Percentiles rank a stretch among this genome's conserved stretches.
phyloP scores from a whole-genome alignment of 2,113 vertebrate species.

The Neogobius melanostomus region DNA sequence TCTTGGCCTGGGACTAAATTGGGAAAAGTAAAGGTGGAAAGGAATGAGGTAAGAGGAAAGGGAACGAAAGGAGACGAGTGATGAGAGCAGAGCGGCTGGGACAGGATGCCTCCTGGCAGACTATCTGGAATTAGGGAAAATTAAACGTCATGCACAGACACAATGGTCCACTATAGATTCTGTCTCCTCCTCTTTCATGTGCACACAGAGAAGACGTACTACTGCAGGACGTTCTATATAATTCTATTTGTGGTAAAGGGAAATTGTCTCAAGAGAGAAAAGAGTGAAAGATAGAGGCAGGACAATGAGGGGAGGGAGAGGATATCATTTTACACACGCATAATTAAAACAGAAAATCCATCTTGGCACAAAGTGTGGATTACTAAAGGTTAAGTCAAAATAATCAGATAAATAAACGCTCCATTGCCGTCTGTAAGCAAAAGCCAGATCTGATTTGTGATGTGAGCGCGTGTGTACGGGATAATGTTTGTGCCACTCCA shows the following conservation, averaged over 20 bases:
- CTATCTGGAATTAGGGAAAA: conserved; percentile 80
- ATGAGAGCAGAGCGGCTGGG: conserved; percentile 54
- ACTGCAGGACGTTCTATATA: conserved; percentile 55
- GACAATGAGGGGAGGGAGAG: conserved; percentile 15
- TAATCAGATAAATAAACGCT: conserved; percentile 68
- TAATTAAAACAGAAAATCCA: conserved; percentile 62
- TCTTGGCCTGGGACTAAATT: conserved; percentile 71
- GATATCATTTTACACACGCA: conserved; percentile 39
- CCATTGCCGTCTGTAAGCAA: conserved; percentile 60
- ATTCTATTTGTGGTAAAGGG: conserved; percentile 60
- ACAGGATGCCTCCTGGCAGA: conserved; percentile 76
- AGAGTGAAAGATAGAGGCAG: conserved; percentile 17
- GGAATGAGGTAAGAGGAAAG: conserved; percentile 58
- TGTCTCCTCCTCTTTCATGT: conserved; percentile 42
- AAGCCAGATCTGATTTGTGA: conserved; percentile 61
- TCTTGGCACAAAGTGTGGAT: conserved; percentile 51
- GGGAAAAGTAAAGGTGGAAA: conserved; percentile 67
- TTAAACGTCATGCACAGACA: conserved; percentile 73
- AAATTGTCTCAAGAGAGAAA: conserved; percentile 45
- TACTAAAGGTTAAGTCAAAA: conserved; percentile 70
- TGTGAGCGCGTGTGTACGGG: conserved; percentile 46
- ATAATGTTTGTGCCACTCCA: conserved; percentile 57
- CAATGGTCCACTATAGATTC: conserved; percentile 42
- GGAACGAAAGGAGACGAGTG: conserved; percentile 49
- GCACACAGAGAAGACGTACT: conserved; percentile 41